Base-by-base conservation (phyloP, 1,140 invertebrate genomes). In the Andrena cerasifolii region DNA sequence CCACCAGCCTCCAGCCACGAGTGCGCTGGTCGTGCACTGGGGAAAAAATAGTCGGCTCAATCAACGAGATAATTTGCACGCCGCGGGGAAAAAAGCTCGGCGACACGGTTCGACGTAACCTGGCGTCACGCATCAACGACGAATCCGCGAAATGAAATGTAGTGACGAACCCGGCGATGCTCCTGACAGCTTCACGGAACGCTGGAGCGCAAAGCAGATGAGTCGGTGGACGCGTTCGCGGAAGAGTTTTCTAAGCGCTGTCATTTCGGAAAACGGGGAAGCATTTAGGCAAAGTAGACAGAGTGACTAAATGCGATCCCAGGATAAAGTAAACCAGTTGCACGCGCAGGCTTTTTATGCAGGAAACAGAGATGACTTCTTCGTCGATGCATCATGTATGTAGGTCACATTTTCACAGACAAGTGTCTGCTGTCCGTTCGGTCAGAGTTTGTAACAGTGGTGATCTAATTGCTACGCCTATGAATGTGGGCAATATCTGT, bases 31-130 rank as follows among this genome's bases (percentile, higher is more conserved):
- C 43, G 61, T 49, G 24, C 63, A 8, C 21, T n/a, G 26, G 31
- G 54, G 66, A 53, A 66, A 75, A 82, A 85, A 78, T 72, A 36
- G 51, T 65, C 36, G 63, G 26, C 54, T 78, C 73, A 56, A 84
- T 84, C 82, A 81, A 81, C 79, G 67, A 78, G 78, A 85, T 84
- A 81, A 77, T 85, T 85, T 74, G 68, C 82, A 77, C 49, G 67
- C 45, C 65, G 73, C 58, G 43, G 59, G 26, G 40, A 45, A 71
- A 68, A 51, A 71, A 12, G 7, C 8, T 40, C 10, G n/a, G 40
- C 4, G 49, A 53, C 33, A 16, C 24, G 54, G 21, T 63, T 43
- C 49, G 40, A n/a, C 59, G 49, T 31, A 66, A 74, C 49, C 72
- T 66, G 72, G 36, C 26, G n/a, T 75, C 36, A 45, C 7, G 16